Evolutionary conservation across 2,113 vertebrate species (phyloP), one percentile per base, ranked within the genome.

Genomic region (Callorhinus ursinus): DNA sequence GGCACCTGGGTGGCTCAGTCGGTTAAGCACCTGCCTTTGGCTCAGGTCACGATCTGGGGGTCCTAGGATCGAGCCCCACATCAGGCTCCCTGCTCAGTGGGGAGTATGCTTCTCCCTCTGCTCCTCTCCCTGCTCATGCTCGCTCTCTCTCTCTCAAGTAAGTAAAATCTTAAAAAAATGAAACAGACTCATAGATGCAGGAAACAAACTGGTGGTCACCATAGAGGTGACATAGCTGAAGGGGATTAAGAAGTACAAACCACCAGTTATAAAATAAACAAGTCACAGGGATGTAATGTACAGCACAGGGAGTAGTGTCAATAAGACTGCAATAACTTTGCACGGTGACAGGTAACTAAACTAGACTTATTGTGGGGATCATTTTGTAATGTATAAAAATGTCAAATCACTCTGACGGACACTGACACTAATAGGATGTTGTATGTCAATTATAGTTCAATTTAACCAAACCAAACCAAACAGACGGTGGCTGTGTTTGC

Each of bases 11-110:
- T 0, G 33, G 33, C 67, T 69, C 18, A 0, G 55, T 57, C 0
- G 55, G 55, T 21, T 8, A 57, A 57, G 55, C 18, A 7, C 21
- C 55, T 57, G 55, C 55, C 55, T 5, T 57, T 7, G 55, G 55
- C 55, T 57, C 55, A 57, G 55, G 55, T 7, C 55, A 57, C 19
- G 5, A 19, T 57, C 7, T 6, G 7, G 19, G 55, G 55, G 55
- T 22, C 55, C 19, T 57, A 7, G 0, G 6, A 57, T 57, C 7
- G 7, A 57, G 5, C 0, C 55, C 19, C 19, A 2, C 19, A 2
- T 57, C 19, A 19, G 55, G 55, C 19, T 57, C 55, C 55, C 55
- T 57, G 55, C 19, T 57, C 55, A 21, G 2, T 0, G 19, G 19
- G 7, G 46, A 57, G 55, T 19, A 19, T 57, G 18, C 19, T 57